Conservation (phyloP, 2,113 vertebrate species). For the Bostrychus sinensis region DNA sequence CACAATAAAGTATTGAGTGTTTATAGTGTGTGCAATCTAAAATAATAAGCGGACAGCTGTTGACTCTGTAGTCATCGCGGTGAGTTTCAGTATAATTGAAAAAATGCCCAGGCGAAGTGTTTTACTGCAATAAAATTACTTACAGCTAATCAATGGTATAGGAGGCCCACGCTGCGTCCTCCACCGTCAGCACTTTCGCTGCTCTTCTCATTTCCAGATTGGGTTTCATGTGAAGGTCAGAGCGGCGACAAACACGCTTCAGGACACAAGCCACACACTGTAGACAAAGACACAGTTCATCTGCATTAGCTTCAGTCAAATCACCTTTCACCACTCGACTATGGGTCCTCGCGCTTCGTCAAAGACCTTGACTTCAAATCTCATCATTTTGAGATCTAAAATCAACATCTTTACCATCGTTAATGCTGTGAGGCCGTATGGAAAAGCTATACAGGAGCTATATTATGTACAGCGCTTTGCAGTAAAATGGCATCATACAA, state of each 20-base stretch:
- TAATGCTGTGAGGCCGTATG: no score
- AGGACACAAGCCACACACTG: conserved; percentile 18
- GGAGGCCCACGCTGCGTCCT: conserved; percentile 49
- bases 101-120: conserved; percentile 51
- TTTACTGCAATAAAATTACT: conserved; percentile 69
- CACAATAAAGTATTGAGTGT: conserved; percentile 36
- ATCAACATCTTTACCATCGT: no score
- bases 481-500: no score
- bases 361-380: no score
- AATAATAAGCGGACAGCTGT: conserved; percentile 64
- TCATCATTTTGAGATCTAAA: no score
- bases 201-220: conserved; percentile 70
- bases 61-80: conserved; percentile 51
- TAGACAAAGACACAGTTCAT: conserved; percentile 21
- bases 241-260: conserved; percentile 43
- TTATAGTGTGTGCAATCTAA: conserved; percentile 38
- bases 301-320: conserved; percentile 19
- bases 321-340: no score
- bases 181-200: conserved; percentile 71
- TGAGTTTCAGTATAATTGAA: conserved; percentile 62
- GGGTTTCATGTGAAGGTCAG: conserved; percentile 75
- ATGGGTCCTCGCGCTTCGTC: not conserved
- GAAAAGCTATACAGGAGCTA: no score
- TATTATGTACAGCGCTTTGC: no score
- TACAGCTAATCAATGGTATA: conserved; percentile 70